These are phyloP conservation scores for Chloebia gouldiae DNA, from an alignment of 2,113 vertebrate species.

Conservation along the genomic window DNA sequence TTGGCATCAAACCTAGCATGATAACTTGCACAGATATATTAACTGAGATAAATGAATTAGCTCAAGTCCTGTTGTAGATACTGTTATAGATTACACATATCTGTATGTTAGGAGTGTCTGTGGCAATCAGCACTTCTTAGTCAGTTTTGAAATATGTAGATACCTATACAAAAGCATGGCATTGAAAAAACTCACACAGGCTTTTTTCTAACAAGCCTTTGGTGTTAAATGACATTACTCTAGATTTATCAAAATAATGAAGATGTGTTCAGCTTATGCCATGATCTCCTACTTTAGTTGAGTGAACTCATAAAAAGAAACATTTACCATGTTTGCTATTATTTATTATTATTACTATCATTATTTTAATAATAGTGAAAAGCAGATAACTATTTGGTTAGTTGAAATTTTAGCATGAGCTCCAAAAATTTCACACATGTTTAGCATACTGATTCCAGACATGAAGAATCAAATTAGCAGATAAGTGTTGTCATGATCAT, in stretches of 20 bases:
- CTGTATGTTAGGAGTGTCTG: neutral
- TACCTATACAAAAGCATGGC: neutral
- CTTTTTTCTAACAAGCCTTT: neutral
- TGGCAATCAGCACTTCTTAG: neutral
- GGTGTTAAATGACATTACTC: neutral
- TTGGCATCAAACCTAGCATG: neutral
- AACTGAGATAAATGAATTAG: neutral
- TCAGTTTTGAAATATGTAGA: neutral
- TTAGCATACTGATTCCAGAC: neutral
- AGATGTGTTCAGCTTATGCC: neutral
- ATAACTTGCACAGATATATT: neutral
- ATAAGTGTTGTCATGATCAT: neutral
- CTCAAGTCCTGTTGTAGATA: neutral
- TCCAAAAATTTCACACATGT: neutral
- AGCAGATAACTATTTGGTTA: neutral
- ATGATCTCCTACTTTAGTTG: neutral
- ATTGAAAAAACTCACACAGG: neutral
- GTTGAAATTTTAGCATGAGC: neutral
- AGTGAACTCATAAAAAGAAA: neutral
- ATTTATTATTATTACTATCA: neutral
- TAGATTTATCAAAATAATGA: neutral
- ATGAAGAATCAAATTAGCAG: neutral
- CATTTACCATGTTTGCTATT: neutral
- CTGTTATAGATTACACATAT: neutral
- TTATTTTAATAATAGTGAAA: neutral